Evolutionary conservation across 2,888 invertebrate species (phyloP).

Genomic region (Euplagia quadripunctaria): DNA sequence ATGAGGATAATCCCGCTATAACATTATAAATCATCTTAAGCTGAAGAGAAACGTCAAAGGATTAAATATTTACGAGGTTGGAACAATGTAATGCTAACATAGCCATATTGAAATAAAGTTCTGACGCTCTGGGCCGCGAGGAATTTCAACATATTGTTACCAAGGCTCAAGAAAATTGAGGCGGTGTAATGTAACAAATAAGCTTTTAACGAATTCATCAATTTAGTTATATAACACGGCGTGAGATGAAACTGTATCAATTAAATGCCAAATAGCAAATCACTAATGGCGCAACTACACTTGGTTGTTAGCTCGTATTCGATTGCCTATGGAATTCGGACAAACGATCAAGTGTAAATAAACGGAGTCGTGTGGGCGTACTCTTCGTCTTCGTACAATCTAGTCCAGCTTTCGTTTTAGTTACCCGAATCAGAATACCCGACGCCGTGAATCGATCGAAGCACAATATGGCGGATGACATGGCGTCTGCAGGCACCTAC

Average conservation of each 20-base stretch:
- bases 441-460: no score
- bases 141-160: constrained; percentile 9
- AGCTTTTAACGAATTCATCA: not conserved
- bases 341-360: no score
- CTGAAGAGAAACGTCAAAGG: constrained; percentile 12
- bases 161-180: constrained; percentile 8
- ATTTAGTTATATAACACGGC: not conserved
- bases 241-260: not conserved
- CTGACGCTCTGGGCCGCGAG: constrained; percentile 13
- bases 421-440: no score
- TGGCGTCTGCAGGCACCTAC: no score
- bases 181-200: not conserved
- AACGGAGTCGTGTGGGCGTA: no score
- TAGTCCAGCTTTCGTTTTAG: no score
- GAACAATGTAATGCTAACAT: constrained; percentile 20
- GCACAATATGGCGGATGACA: no score
- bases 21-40: constrained; percentile 11
- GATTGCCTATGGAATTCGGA: no score
- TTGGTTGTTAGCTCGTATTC: no score
- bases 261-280: not conserved
- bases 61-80: constrained; percentile 15
- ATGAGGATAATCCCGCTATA: not conserved
- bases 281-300: no score
- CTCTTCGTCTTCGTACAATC: no score
- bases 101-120: constrained; percentile 12